Base-by-base conservation (phyloP, 2,797 vertebrate species). In the Peromyscus melanophrys region DNA sequence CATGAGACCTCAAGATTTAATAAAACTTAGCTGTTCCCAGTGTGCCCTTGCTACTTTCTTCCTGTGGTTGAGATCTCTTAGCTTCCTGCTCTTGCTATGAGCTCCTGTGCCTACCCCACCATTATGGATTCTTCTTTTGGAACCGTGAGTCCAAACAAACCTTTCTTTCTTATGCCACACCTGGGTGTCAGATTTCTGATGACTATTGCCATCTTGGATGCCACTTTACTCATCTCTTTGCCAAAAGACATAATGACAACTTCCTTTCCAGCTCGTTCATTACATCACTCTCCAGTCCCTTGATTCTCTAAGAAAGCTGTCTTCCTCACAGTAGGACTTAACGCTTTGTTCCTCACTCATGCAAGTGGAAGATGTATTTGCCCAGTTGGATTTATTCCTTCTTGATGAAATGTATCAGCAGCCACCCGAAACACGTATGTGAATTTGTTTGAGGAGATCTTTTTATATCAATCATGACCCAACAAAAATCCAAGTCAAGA, bases 211-310 rank as follows among this genome's bases (percentile, higher is more conserved):
- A 88, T 63, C 59, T n/a, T 87, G 61, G 31, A 80, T 9, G 80
- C 7, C 77, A 71, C 13, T 63, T 71, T 82, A 73, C 17, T 76
- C 29, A 89, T 57, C 29, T 80, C 27, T 94, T 86, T 77, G 14
- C 67, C 76, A 43, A 59, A 46, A 93, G 71, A 11, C 29, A 73
- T n/a, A 67, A 73, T 75, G 25, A 82, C 75, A 95, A 19, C 10
- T 78, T 93, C 61, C 63, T 96, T 95, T 81, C 80, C 25, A 65
- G 63, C 1, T 57, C 83, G 46, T 57, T 87, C n/a, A 69, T 92
- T 87, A 37, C 16, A 43, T 83, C 43, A 63, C 25, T 69, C 75
- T 89, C 16, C 37, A 73, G 31, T 91, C 9, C 63, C 52, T 91
- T 43, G 9, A 55, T 65, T 89, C 37, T 83, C 75, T 93, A 55